phyloP scores from a whole-genome alignment of 2,797 vertebrate genomes.

The Gastrophryne carolinensis region DNA sequence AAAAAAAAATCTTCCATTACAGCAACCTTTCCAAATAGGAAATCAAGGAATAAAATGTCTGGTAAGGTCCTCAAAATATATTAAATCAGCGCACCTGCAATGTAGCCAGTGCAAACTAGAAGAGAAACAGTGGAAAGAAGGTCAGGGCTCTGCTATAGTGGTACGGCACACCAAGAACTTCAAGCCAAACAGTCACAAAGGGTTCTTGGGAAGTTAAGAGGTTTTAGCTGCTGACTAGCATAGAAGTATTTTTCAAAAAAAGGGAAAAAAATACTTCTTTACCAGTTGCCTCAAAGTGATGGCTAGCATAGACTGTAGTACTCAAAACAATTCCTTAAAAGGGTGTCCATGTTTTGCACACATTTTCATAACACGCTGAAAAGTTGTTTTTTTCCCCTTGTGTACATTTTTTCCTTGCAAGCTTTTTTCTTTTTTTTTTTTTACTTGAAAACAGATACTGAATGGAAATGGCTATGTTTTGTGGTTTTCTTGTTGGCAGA shows the following conservation, averaged over 20 bases:
- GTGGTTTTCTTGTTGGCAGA: slow-evolving; percentile 16
- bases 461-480: slow-evolving; percentile 34
- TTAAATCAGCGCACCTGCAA: slow-evolving; percentile 28
- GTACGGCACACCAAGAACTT: neutral
- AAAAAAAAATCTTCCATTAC: slow-evolving; percentile 43
- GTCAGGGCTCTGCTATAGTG: neutral
- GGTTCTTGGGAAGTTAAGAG: neutral
- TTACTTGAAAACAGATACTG: slow-evolving; percentile 1
- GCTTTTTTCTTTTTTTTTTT: no score
- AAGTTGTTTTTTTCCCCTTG: no score
- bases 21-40: slow-evolving; percentile 39
- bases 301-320: no score
- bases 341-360: no score
- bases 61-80: slow-evolving; percentile 31
- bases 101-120: neutral
- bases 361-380: no score
- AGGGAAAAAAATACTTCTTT: no score
- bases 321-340: no score
- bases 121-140: slow-evolving; percentile 10
- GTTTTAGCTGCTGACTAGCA: no score
- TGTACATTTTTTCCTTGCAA: no score
- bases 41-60: slow-evolving; percentile 31
- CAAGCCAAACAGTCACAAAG: neutral
- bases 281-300: no score
- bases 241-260: no score